These are phyloP conservation scores for Dysmachus trigonus DNA, from an alignment of 2,888 invertebrate species.

Conservation along the genomic window DNA sequence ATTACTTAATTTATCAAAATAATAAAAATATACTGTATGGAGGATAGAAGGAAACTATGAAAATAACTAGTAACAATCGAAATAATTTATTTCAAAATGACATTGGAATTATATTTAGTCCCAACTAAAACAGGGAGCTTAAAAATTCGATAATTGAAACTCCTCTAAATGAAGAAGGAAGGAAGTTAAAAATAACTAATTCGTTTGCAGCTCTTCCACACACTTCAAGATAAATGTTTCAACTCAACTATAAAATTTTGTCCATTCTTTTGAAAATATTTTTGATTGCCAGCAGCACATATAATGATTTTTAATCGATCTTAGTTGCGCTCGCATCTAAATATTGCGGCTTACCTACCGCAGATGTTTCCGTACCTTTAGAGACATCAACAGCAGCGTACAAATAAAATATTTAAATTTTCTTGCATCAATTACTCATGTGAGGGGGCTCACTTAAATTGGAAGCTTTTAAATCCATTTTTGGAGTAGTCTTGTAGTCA, in stretches of 20 bases:
- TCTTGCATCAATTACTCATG: background rate
- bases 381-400: background rate
- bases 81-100: constrained; percentile 42
- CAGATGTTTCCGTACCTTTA: constrained; percentile 12
- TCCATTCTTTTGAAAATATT: constrained; percentile 12
- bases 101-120: constrained; percentile 6
- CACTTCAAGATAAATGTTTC: background rate
- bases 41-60: background rate
- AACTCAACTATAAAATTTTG: constrained; percentile 22
- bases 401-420: constrained; percentile 2
- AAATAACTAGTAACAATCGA: constrained; percentile 25
- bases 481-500: background rate
- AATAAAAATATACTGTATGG: background rate
- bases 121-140: constrained; percentile 30
- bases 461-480: background rate
- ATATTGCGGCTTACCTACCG: constrained; percentile 48
- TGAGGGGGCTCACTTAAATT: background rate
- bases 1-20: too few relatives aligned
- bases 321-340: constrained; percentile 46
- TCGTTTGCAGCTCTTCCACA: background rate
- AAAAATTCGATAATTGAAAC: constrained; percentile 20
- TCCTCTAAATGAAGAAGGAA: constrained; percentile 22
- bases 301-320: constrained; percentile 12
- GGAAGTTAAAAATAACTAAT: background rate
- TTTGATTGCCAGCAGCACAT: constrained; percentile 2